Base-by-base conservation (phyloP, 2,113 vertebrate species). In the Columbina picui region DNA sequence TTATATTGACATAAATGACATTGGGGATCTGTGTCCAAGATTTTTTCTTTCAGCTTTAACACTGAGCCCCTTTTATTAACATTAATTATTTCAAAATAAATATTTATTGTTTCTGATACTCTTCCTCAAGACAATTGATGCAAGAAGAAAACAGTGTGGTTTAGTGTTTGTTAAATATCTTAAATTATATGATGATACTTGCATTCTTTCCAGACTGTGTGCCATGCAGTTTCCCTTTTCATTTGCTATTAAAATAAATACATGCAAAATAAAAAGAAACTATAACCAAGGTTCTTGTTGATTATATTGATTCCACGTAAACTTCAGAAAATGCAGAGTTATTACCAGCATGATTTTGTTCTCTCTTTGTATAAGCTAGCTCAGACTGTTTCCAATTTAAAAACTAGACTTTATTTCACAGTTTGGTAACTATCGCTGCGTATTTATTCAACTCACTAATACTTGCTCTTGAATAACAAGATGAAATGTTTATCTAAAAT, bases 71-170 rank as follows among this genome's bases (percentile, higher is more conserved):
- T 81, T 85, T 94, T 65, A 91, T 32, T 91, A 93, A 67, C 39
- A 93, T 88, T 92, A 86, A 87, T 87, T 96, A 70, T 96, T 96
- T 97, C 84, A 83, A 96, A 97, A 60, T 86, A 96, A 97, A 94
- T 95, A 97, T 97, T 98, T 98, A 96, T 93, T 89, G 43, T 52
- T 88, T 96, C 82, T 92, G 73, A 97, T 97, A 93, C 43, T 91
- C 79, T 95, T 90, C 81, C 94, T 96, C 50, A 88, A 89, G 78
- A 67, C 65, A 95, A 91, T 23, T 82, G 49, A 94, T 90, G 49
- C n/a, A 95, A 93, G 64, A 93, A 93, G 76, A 76, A 79, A 89
- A 86, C 14, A 88, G 41, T 73, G 71, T 96, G 73, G 56, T 92
- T 94, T 87, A 90, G 78, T 29, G 47, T 92, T 93, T 84, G 85